A percentile compares a stretch with the other conserved stretches of the same genome.
phyloP scores from a whole-genome alignment of 2,797 vertebrate genomes.

The Crenichthys baileyi region DNA sequence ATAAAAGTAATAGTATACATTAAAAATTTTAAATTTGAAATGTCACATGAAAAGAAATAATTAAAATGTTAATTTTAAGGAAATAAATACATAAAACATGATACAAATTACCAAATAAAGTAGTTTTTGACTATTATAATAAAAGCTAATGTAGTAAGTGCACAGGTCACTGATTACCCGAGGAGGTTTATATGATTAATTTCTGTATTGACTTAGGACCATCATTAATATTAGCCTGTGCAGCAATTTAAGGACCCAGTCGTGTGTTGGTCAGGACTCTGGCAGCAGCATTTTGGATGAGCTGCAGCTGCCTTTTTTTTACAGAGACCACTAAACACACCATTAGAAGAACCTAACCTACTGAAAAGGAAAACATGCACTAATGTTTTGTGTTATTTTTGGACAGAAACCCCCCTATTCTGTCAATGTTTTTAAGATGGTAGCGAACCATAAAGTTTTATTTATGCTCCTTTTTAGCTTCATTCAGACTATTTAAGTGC shows the following conservation, averaged over 20 bases:
- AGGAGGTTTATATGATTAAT: not conserved
- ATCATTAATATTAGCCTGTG: not conserved
- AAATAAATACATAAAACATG: not conserved
- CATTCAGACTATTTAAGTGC: not conserved
- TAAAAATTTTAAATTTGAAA: not conserved
- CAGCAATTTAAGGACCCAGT: not conserved
- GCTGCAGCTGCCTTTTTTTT: not conserved
- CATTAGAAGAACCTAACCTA: not conserved
- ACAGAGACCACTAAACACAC: not conserved
- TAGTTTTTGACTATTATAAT: too few species aligned
- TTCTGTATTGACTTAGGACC: not conserved
- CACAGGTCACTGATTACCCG: not conserved
- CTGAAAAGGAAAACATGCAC: not conserved
- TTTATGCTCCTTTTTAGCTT: not conserved
- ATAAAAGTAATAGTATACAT: not conserved
- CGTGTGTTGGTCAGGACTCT: not conserved
- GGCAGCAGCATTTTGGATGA: not conserved
- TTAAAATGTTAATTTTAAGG: not conserved
- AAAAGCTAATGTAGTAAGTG: not conserved
- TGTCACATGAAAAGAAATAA: not conserved
- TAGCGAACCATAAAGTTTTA: not conserved
- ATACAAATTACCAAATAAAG: not conserved
- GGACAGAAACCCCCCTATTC: too few species aligned
- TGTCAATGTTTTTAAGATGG: not conserved
- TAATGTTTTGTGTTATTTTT: not conserved